A percentile compares a stretch with the other conserved stretches of the same genome.
Conservation (phyloP, 2,888 invertebrate species). For the Biston stratarius region DNA sequence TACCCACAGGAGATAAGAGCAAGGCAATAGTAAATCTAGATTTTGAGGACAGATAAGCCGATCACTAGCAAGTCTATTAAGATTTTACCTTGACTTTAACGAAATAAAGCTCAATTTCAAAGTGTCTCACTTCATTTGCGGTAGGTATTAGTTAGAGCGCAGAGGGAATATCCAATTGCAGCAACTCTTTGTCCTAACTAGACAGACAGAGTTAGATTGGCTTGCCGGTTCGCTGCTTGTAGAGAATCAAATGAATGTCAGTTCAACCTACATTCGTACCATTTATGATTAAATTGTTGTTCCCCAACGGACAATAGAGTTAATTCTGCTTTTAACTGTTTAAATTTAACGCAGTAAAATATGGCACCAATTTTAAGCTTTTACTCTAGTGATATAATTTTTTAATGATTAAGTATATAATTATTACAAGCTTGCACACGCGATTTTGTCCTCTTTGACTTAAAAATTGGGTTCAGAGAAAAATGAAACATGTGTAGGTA, state of each 20-base stretch:
- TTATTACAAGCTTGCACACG: no score
- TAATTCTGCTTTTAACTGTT: background rate
- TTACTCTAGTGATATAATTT: background rate
- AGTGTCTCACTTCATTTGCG: constrained; percentile 2
- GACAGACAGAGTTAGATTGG: constrained; percentile 9
- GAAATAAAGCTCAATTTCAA: constrained; percentile 10
- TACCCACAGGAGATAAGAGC: background rate
- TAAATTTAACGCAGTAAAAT: background rate
- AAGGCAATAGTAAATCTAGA: background rate
- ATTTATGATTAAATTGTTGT: background rate
- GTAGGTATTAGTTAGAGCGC: background rate
- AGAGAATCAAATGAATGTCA: constrained; percentile 8
- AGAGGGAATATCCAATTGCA: constrained; percentile 10
- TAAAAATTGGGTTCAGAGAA: no score
- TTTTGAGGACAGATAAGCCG: background rate
- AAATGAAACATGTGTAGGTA: no score
- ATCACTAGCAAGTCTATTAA: constrained; percentile 1
- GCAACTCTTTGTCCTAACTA: constrained; percentile 5
- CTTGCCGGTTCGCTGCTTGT: constrained; percentile 8
- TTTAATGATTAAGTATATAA: background rate
- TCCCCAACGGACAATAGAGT: background rate
- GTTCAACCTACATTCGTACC: constrained; percentile 1
- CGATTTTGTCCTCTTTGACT: no score
- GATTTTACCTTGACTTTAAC: background rate
- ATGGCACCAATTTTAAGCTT: background rate